Conservation (phyloP, 2,888 invertebrate genomes). For the Pherbina coryleti region DNA sequence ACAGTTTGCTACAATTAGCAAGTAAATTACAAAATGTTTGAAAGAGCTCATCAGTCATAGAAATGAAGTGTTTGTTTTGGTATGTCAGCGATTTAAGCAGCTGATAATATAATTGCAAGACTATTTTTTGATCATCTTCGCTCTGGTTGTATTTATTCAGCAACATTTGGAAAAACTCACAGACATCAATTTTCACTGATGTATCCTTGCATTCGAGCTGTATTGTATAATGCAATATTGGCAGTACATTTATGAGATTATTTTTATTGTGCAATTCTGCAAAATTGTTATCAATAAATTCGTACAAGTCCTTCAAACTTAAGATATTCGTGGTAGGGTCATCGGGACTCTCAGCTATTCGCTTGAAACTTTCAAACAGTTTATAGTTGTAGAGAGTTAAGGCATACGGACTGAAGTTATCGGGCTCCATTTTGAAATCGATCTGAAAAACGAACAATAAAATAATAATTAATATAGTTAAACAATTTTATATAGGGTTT, state of each 20-base stretch:
- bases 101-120: conserved; percentile 45
- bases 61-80: not conserved
- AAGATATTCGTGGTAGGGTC: not conserved
- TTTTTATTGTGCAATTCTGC: conserved; percentile 33
- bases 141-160: conserved; percentile 26
- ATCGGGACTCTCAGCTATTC: not conserved
- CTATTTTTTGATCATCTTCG: conserved; percentile 36
- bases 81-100: conserved; percentile 29
- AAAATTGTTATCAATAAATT: conserved; percentile 38
- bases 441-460: not conserved
- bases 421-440: not conserved
- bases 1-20: conserved; percentile 33
- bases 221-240: conserved; percentile 39
- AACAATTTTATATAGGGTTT: too few species aligned
- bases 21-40: not conserved
- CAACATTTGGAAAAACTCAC: not conserved
- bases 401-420: not conserved
- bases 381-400: conserved; percentile 15
- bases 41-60: conserved; percentile 4
- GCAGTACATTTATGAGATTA: conserved; percentile 23
- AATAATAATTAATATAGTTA: not conserved
- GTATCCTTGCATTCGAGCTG: conserved; percentile 19
- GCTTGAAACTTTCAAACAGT: conserved; percentile 3
- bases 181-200: conserved; percentile 24
- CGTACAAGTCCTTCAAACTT: conserved; percentile 28